Evolutionary conservation across 2,113 vertebrate genomes (phyloP).

Genomic region (Pluvialis apricaria): DNA sequence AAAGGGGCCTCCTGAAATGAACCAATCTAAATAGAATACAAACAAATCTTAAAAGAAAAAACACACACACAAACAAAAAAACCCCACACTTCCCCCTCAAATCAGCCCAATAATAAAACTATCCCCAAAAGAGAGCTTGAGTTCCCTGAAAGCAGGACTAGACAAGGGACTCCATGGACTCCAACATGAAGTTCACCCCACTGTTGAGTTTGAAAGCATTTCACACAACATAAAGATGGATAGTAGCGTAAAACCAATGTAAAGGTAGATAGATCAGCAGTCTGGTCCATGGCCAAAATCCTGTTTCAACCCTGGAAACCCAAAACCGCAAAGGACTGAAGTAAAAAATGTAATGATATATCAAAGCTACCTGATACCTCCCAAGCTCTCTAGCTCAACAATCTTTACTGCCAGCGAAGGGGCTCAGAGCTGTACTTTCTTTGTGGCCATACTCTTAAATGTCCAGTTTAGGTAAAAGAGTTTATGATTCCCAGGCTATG

Average conservation of each 20-base stretch:
- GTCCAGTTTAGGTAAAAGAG: not conserved
- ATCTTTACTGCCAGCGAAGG: not conserved
- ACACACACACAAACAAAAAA: not conserved
- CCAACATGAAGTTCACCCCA: not conserved
- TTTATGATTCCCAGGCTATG: not conserved
- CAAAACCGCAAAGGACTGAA: not conserved
- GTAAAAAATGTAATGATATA: not conserved
- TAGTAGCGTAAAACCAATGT: not conserved
- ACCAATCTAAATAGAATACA: not conserved
- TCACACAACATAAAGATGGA: not conserved
- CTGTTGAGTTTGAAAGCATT: not conserved
- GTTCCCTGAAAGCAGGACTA: not conserved
- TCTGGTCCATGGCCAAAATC: not conserved
- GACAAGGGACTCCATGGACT: not conserved
- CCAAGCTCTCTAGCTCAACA: not conserved
- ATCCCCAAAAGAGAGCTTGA: not conserved
- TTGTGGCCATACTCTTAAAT: not conserved
- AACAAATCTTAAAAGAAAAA: not conserved
- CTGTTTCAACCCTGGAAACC: not conserved
- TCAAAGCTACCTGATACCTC: slow-evolving; percentile 16
- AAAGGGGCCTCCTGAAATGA: not conserved
- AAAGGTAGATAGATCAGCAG: not conserved
- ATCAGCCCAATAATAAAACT: not conserved
- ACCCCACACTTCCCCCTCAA: not conserved
- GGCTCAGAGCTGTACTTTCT: not conserved